Base-by-base conservation (phyloP, 2,888 invertebrate genomes). In the Erannis defoliaria region DNA sequence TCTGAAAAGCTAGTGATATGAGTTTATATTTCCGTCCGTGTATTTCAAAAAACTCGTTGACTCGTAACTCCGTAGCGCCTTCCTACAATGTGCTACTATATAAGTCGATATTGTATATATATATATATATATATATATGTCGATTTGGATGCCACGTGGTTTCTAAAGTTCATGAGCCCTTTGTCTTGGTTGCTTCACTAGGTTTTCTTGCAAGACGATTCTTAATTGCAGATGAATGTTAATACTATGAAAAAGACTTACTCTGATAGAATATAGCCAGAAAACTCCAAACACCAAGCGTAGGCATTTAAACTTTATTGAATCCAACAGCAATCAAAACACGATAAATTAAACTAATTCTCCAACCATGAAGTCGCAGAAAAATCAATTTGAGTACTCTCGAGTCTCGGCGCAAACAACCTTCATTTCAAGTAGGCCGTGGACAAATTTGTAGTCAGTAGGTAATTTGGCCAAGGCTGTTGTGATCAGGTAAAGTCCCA, bases 211-310 rank as follows among this genome's bases (percentile, higher is more conserved):
- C n/a, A n/a, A n/a, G n/a, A n/a, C n/a, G n/a, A n/a, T n/a, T n/a
- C n/a, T n/a, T n/a, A n/a, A n/a, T n/a, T n/a, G n/a, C n/a, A n/a
- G n/a, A n/a, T n/a, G n/a, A n/a, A n/a, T n/a, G 33, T n/a, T 14
- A 18, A 21, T 21, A 33, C 40, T n/a, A n/a, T n/a, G n/a, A n/a
- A 58, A 0, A 23, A 37, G 43, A 86, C 89, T 89, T 72, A 90
- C 91, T 86, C 74, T 91, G 91, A 67, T 80, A 85, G 5, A 80
- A 74, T 72, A 92, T 88, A 12, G 76, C 64, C 1, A 81, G 49
- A 65, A 88, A 66, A 53, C 83, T 88, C 85, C 86, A 89, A 72
- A 81, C 68, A 60, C 78, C 74, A 18, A 89, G 75, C n/a, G 84
- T 77, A 66, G 75, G 76, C 89, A 89, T 90, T 73, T 66, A 58